Base-by-base conservation (phyloP, 1,140 invertebrate genomes). In the Himalopsyche phryganea region DNA sequence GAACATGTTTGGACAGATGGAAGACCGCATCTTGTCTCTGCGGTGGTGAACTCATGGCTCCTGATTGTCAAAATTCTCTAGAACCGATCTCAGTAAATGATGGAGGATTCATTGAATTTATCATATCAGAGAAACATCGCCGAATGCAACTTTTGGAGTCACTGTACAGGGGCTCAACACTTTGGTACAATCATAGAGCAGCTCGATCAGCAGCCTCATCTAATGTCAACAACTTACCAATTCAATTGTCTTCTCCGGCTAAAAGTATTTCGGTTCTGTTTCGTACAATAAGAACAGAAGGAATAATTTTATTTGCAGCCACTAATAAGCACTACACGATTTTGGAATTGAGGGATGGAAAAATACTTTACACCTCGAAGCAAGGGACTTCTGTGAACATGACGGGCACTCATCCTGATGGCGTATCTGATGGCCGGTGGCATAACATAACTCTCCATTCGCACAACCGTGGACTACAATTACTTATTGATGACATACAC, bases 311-410 rank as follows among this genome's bases (percentile, higher is more conserved):
- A 50, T 90, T 91, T 67, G 82, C 89, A 0, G 89, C 89, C 0
- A 92, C 88, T 3, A 91, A 93, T 66, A 90, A 92, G 68, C 90
- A 94, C 73, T 94, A 85, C 67, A 94, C 92, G 11, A 81, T 89
- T 1, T 71, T 94, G 45, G 87, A 92, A 76, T 80, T 93, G 66
- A 71, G 75, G 19, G 80, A 82, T 41, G 89, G 90, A 2, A 84
- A 85, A 57, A 72, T 93, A 6, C 77, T 83, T 7, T 92, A 92
- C 66, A 83, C 81, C 1, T 93, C 91, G 2, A 83, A 86, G 66
- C 80, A 91, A 58, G 86, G 86, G 19, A 80, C 84, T 7, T 71
- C 84, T 0, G 88, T 94, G 0, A 93, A 94, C 69, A 92, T 94
- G 89, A 91, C 85, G 4, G 81, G 82, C 54, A 61, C 71, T 0